These are phyloP conservation scores for Psephotus haematonotus DNA, from an alignment of 2,113 vertebrate species.

Conservation along the genomic window DNA sequence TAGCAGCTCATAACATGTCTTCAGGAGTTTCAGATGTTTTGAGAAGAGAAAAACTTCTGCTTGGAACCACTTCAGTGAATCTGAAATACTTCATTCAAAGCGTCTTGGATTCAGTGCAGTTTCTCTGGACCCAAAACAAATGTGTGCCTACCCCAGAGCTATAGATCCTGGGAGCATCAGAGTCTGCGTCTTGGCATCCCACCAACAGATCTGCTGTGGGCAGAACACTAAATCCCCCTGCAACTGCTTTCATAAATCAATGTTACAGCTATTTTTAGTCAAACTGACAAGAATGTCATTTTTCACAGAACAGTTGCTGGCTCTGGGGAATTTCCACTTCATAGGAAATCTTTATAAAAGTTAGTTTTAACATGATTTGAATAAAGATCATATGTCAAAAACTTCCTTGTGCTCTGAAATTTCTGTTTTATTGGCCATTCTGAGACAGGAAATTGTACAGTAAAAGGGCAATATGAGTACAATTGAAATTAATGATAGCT, in stretches of 20 bases:
- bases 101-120: not conserved
- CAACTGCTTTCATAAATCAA: not conserved
- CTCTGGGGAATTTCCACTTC: not conserved
- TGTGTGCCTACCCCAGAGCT: not conserved
- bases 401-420: not conserved
- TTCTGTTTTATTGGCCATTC: not conserved
- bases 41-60: not conserved
- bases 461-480: not conserved
- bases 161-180: not conserved
- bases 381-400: not conserved
- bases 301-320: not conserved
- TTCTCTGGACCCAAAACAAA: not conserved
- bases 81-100: not conserved
- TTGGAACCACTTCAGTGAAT: not conserved
- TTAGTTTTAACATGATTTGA: not conserved
- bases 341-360: not conserved
- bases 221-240: not conserved
- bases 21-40: not conserved
- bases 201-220: not conserved
- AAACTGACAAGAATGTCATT: not conserved
- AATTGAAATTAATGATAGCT: not conserved
- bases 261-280: not conserved
- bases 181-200: not conserved
- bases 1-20: not conserved
- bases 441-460: not conserved